Conservation (phyloP, 2,888 invertebrate species). For the Elegia similella region DNA sequence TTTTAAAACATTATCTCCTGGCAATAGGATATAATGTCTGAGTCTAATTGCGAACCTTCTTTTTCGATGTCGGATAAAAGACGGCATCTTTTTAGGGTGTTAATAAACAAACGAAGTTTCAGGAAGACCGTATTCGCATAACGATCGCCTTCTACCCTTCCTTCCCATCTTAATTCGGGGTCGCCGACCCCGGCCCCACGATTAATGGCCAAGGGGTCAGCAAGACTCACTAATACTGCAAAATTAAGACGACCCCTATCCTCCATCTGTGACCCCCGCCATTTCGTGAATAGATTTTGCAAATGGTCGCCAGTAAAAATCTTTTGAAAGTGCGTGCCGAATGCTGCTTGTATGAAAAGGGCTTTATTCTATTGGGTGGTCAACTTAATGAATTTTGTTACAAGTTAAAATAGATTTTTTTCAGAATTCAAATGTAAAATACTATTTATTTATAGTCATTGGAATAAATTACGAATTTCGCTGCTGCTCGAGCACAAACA, state of each 20-base stretch:
- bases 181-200: constrained; percentile 69
- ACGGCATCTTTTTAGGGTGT: background rate
- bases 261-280: constrained; percentile 28
- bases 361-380: background rate
- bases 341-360: constrained; percentile 8
- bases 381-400: background rate
- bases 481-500: no score
- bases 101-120: constrained; percentile 16
- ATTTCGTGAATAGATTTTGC: constrained; percentile 31
- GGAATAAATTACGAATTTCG: no score
- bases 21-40: no score
- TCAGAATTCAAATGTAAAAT: background rate
- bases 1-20: no score
- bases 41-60: no score
- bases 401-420: background rate
- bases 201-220: constrained; percentile 74
- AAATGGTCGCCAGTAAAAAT: constrained; percentile 40
- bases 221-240: constrained; percentile 72
- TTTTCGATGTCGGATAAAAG: no score
- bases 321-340: constrained; percentile 10
- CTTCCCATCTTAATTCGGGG: constrained; percentile 70
- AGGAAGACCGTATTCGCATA: constrained; percentile 27
- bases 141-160: constrained; percentile 54
- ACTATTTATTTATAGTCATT: background rate
- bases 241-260: constrained; percentile 68